Percentiles rank a stretch among this genome's conserved stretches.
These are phyloP conservation scores for Danio kyathit DNA, from an alignment of 2,797 vertebrate species.

Conservation along the genomic window DNA sequence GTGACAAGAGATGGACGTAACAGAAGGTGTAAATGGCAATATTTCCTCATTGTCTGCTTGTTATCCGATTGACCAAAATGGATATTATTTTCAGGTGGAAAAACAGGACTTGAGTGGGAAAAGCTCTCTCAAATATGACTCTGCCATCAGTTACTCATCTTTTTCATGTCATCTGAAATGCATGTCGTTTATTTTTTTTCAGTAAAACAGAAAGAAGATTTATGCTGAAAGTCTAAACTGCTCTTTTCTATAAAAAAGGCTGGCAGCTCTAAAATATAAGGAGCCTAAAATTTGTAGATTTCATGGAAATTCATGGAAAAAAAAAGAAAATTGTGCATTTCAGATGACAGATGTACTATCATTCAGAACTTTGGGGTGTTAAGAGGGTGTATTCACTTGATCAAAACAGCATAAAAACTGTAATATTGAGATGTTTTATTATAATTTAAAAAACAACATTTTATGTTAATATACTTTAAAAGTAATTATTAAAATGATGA, in stretches of 20 bases:
- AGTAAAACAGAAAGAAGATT: background rate
- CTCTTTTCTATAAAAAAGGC: background rate
- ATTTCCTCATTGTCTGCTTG: too few species aligned
- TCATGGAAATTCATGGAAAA: background rate
- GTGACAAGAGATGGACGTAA: too few species aligned
- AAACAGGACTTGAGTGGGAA: too few species aligned
- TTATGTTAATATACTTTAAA: too few species aligned
- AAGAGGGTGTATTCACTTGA: background rate
- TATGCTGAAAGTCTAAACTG: background rate
- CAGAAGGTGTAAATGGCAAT: too few species aligned
- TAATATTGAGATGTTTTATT: too few species aligned
- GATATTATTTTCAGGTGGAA: too few species aligned
- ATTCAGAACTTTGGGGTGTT: background rate
- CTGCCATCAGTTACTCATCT: background rate
- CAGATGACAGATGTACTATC: background rate
- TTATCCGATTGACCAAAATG: conserved; percentile 18
- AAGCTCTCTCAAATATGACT: background rate
- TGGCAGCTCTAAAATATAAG: background rate
- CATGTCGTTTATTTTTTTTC: background rate
- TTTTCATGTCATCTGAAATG: background rate
- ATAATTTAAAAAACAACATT: too few species aligned
- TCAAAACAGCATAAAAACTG: too few species aligned
- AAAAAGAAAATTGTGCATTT: background rate
- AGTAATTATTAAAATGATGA: too few species aligned
- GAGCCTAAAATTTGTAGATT: background rate